These are phyloP conservation scores for Synergus itoensis DNA, from an alignment of 2,888 invertebrate genomes.

Conservation along the genomic window DNA sequence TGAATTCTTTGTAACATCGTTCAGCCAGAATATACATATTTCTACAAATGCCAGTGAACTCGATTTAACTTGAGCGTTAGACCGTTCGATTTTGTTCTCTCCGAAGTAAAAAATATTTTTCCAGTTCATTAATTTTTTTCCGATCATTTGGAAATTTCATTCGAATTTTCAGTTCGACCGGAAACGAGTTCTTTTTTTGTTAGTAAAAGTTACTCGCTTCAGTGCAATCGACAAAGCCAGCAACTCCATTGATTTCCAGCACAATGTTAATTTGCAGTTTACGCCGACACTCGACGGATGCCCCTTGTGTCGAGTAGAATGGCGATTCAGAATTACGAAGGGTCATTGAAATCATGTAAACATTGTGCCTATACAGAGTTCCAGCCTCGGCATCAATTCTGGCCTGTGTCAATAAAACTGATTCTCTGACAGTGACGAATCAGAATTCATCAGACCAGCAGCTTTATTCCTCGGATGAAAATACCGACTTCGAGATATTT, in stretches of 20 bases:
- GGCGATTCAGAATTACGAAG: slow-evolving; percentile 25
- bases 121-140: slow-evolving; percentile 6
- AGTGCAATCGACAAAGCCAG: not conserved
- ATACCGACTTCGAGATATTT: slow-evolving; percentile 9
- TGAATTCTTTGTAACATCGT: not conserved
- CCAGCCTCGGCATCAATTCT: slow-evolving; percentile 13
- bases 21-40: slow-evolving; percentile 1
- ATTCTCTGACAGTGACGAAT: not conserved
- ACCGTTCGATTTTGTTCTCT: not conserved
- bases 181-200: not conserved
- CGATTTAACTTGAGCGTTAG: slow-evolving; percentile 3
- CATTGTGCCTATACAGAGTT: slow-evolving; percentile 16
- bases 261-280: slow-evolving; percentile 26
- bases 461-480: not conserved
- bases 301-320: slow-evolving; percentile 35
- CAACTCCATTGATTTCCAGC: slow-evolving; percentile 17
- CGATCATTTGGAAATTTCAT: not conserved
- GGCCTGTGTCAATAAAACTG: slow-evolving; percentile 33
- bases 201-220: not conserved
- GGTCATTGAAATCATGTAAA: slow-evolving; percentile 41
- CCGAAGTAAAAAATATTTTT: not conserved
- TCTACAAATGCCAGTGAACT: slow-evolving; percentile 14
- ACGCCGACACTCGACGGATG: not conserved
- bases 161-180: not conserved
- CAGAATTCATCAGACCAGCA: slow-evolving; percentile 4